Evolutionary conservation across 1,140 invertebrate genomes (phyloP).

Genomic region (Sitophilus oryzae): DNA sequence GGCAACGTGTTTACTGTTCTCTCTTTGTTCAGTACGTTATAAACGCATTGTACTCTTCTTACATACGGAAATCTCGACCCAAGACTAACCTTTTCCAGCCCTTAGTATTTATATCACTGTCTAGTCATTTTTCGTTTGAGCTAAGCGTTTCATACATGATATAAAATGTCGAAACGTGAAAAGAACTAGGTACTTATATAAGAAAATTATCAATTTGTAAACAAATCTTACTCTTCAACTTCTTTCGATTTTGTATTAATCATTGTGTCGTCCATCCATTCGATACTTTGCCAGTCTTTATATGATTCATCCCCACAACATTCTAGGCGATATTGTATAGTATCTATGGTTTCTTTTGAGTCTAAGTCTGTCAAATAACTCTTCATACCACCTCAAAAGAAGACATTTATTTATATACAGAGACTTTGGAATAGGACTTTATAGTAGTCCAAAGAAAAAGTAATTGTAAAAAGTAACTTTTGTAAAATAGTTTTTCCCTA

Average conservation of each 20-base stretch:
- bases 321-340: slow-evolving; percentile 39
- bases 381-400: slow-evolving; percentile 36
- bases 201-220: neutral
- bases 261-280: slow-evolving; percentile 40
- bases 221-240: slow-evolving; percentile 37
- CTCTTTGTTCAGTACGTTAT: too few species aligned
- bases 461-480: too few species aligned
- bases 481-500: too few species aligned
- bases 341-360: slow-evolving; percentile 43
- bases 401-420: neutral
- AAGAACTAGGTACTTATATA: neutral
- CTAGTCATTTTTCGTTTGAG: too few species aligned
- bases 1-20: too few species aligned
- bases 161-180: neutral
- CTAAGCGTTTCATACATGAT: too few species aligned
- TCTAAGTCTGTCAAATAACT: slow-evolving; percentile 38
- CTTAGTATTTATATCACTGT: too few species aligned
- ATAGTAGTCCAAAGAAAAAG: neutral
- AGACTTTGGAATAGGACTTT: neutral
- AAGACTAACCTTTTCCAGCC: too few species aligned
- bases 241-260: slow-evolving; percentile 33
- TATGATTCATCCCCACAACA: slow-evolving; percentile 42
- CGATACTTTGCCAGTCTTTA: slow-evolving; percentile 41
- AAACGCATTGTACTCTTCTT: too few species aligned
- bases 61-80: too few species aligned